phyloP scores from a whole-genome alignment of 2,113 vertebrate genomes.

The Seriola dumerili region DNA sequence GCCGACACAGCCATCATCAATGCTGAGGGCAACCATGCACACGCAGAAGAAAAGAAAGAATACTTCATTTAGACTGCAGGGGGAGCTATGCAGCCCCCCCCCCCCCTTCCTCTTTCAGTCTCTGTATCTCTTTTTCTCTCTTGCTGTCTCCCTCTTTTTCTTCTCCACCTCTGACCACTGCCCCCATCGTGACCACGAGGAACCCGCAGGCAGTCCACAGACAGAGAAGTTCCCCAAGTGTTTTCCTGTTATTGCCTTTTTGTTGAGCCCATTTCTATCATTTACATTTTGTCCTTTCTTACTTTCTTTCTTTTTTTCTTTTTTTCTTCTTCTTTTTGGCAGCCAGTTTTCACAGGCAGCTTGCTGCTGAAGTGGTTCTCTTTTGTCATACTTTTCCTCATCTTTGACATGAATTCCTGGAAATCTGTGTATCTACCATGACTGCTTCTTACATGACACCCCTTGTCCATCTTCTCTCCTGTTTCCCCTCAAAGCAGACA shows the following conservation, averaged over 20 bases:
- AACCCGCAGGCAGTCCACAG: slow-evolving; percentile 64
- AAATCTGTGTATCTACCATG: slow-evolving; percentile 89
- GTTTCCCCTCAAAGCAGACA: slow-evolving; percentile 70
- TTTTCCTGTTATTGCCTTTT: slow-evolving; percentile 62
- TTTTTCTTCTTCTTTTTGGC: slow-evolving; percentile 10
- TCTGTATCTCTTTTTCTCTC: slow-evolving; percentile 62
- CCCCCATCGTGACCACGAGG: slow-evolving; percentile 49
- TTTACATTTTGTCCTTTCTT: slow-evolving; percentile 45
- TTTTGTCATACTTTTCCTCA: slow-evolving; percentile 76
- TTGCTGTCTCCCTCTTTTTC: slow-evolving; percentile 67
- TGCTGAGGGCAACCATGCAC: slow-evolving; percentile 98
- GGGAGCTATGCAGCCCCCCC: slow-evolving; percentile 81
- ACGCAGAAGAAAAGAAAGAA: slow-evolving; percentile 99
- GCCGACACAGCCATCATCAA: slow-evolving; percentile 99
- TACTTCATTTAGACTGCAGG: slow-evolving; percentile 98
- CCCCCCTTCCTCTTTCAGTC: slow-evolving; percentile 31
- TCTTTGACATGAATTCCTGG: slow-evolving; percentile 77
- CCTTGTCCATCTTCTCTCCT: slow-evolving; percentile 67
- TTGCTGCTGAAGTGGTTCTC: slow-evolving; percentile 87
- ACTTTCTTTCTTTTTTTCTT: background rate
- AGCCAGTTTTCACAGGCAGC: slow-evolving; percentile 69
- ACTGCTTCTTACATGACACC: slow-evolving; percentile 87
- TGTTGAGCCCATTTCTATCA: slow-evolving; percentile 47
- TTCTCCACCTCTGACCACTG: slow-evolving; percentile 64
- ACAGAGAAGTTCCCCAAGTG: slow-evolving; percentile 55